A percentile compares a stretch with the other conserved stretches of the same genome.
Evolutionary conservation across 2,113 vertebrate genomes (phyloP).

Genomic region (Hymenochirus boettgeri): DNA sequence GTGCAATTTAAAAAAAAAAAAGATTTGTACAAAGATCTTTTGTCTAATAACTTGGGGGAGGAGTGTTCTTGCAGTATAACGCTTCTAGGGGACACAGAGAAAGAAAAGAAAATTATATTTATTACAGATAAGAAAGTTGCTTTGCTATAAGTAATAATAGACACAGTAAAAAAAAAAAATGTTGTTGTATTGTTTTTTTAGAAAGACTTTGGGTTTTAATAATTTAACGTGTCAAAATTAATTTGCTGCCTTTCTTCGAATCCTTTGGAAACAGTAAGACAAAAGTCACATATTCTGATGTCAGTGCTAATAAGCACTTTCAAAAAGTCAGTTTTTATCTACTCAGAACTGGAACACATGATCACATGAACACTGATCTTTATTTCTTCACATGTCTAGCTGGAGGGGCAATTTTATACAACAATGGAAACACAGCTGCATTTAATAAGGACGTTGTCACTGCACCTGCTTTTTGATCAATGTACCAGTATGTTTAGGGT

Average conservation of each 20-base stretch:
- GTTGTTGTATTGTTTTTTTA: not conserved
- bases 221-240: no score
- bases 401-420: constrained; percentile 25
- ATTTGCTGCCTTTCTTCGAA: not conserved
- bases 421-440: constrained; percentile 31
- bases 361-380: constrained; percentile 4
- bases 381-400: constrained; percentile 6
- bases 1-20: no score
- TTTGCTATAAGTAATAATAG: no score
- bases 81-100: no score
- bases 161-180: not conserved
- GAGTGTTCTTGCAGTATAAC: no score
- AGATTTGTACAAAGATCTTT: no score
- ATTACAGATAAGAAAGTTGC: no score
- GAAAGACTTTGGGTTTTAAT: no score
- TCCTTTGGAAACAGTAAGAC: not conserved
- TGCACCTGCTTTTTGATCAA: constrained; percentile 25
- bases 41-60: no score
- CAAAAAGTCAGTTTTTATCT: constrained; percentile 12
- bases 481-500: constrained; percentile 25
- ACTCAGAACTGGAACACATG: constrained; percentile 15
- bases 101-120: no score
- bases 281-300: constrained; percentile 11
- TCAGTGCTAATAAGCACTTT: constrained; percentile 34
- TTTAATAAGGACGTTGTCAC: constrained; percentile 23